A percentile compares a stretch with the other conserved stretches of the same genome.
phyloP scores from a whole-genome alignment of 2,797 vertebrate species.

The Falco columbarius region DNA sequence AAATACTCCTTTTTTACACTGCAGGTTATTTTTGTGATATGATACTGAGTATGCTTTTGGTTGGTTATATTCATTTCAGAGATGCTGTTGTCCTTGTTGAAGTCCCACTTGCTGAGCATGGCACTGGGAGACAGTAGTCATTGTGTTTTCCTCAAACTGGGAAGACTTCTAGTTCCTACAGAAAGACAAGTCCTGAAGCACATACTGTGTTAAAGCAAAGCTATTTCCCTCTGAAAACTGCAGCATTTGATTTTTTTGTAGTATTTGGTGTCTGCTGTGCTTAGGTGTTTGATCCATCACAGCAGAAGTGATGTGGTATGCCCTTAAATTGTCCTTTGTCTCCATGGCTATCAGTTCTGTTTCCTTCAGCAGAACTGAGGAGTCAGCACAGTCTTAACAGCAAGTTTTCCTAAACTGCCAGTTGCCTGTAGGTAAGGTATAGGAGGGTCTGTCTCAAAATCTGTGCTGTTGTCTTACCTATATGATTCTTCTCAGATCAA shows the following conservation, averaged over 20 bases:
- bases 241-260: neutral
- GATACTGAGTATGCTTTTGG: neutral
- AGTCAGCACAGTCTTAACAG: neutral
- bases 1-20: neutral
- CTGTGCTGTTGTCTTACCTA: neutral
- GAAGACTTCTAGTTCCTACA: neutral
- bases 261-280: neutral
- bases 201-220: neutral
- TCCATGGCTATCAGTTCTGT: neutral
- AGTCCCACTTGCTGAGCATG: neutral
- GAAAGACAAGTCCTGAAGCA: neutral
- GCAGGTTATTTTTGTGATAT: neutral
- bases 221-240: neutral
- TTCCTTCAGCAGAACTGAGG: neutral
- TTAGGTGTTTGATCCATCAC: neutral
- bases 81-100: neutral
- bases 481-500: neutral
- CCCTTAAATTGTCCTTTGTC: neutral
- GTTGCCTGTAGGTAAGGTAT: neutral
- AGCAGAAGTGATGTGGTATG: neutral
- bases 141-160: neutral
- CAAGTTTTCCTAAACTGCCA: neutral
- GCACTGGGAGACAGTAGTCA: neutral
- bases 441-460: neutral
- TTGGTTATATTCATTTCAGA: neutral